Conservation (phyloP, 2,797 vertebrate genomes). For the Platalea minor region DNA sequence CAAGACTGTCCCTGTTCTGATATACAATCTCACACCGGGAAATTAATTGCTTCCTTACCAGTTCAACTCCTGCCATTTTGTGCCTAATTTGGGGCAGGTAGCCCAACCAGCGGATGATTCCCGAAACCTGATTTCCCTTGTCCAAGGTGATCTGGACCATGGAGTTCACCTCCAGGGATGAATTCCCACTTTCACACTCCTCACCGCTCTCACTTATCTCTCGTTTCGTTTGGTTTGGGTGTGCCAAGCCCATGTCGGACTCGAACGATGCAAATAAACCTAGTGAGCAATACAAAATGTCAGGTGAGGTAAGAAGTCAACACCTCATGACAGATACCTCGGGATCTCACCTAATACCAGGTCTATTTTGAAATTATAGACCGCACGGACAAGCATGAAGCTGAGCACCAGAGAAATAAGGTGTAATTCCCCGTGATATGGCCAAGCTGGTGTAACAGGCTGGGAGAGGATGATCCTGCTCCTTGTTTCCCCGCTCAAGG, state of each 20-base stretch:
- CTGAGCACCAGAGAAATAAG: background rate
- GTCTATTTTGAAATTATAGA: background rate
- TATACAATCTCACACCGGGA: background rate
- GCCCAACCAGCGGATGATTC: slow-evolving; percentile 87
- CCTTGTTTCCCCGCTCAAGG: background rate
- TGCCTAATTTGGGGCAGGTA: slow-evolving; percentile 51
- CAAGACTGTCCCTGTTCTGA: background rate
- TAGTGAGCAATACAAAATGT: background rate
- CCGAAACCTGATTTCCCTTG: slow-evolving; percentile 60
- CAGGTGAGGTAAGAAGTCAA: background rate
- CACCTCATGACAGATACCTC: background rate
- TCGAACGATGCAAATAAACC: background rate
- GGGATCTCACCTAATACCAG: background rate
- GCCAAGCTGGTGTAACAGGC: background rate
- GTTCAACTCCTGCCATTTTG: slow-evolving; percentile 81
- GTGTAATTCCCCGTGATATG: background rate
- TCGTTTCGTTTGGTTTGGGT: background rate
- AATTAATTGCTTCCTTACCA: slow-evolving; percentile 73
- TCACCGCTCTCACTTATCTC: background rate
- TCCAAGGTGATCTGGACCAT: slow-evolving; percentile 79
- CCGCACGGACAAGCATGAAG: background rate
- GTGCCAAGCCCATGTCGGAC: background rate
- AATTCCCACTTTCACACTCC: background rate
- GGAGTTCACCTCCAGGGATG: slow-evolving; percentile 72
- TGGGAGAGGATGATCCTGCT: background rate